Base-by-base conservation (phyloP, 2,797 vertebrate species). In the Diglossa cyanea region DNA sequence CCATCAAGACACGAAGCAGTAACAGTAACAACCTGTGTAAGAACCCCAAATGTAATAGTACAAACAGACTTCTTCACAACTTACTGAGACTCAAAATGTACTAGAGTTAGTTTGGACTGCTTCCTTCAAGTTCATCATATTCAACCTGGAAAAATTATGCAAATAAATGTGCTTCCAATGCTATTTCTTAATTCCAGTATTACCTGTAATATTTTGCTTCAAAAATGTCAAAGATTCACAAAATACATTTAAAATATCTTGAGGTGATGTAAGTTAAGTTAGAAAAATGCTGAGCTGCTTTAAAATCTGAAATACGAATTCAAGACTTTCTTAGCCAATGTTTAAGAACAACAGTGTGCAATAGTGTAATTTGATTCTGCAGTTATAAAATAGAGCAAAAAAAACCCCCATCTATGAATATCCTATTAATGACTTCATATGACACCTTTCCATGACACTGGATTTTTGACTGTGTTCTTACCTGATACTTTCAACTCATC, bases 401-500 rank as follows among this genome's bases (percentile, higher is more conserved):
- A 42, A 73, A 57, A 26, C 3, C 3, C 1, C 24, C 13, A 30
- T 18, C 9, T 12, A 68, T 6, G 1, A 91, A 81, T 42, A 75
- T 44, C 19, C 39, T 55, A 13, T 61, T 63, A 53, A 57, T 45
- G 25, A 79, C 31, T 74, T 7, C 19, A 24, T 28, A 61, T 5
- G 13, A 74, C 76, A 45, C 9, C n/a, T 47, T 72, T 63, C 48
- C 31, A 51, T 48, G 24, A 23, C 39, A 79, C 11, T 17, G 5
- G 17, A 67, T 66, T 81, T 73, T 86, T 90, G 3, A 57, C 26
- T 53, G 4, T 1, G 1, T 61, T 88, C 97, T 95, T 97, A 99
- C 99, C 99, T 95, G 99, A 99, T 83, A 99, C 99, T 96, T 99
- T 99, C 95, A 99, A 97, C 94, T 99, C 99, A 94, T 99, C 99